Evolutionary conservation across 2,888 invertebrate genomes (phyloP).

Genomic region (Crocallis elinguaria): DNA sequence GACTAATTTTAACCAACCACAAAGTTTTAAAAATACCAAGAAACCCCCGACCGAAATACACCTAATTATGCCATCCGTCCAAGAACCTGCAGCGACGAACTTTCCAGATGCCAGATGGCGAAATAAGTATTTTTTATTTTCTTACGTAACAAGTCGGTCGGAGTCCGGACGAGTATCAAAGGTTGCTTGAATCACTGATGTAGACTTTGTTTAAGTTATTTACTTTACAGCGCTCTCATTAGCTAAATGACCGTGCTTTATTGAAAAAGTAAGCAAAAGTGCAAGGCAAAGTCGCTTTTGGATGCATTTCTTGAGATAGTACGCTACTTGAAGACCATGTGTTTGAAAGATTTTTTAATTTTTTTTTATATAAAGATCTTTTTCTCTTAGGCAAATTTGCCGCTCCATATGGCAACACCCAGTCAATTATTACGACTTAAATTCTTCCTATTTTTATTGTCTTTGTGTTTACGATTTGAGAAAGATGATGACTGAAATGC

Average conservation of each 20-base stretch:
- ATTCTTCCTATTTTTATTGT: too few relatives aligned
- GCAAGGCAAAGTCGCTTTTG: slow-evolving; percentile 15
- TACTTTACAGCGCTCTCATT: slow-evolving; percentile 77
- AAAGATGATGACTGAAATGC: too few relatives aligned
- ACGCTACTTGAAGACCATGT: background rate
- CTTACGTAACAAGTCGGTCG: slow-evolving; percentile 49
- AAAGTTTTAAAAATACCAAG: slow-evolving; percentile 1
- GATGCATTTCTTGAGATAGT: slow-evolving; percentile 23
- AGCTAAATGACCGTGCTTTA: slow-evolving; percentile 78
- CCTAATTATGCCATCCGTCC: slow-evolving; percentile 31
- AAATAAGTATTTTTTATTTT: slow-evolving; percentile 47
- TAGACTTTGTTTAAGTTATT: slow-evolving; percentile 77
- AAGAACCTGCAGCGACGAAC: slow-evolving; percentile 36
- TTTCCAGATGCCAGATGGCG: slow-evolving; percentile 42
- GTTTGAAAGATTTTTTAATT: background rate
- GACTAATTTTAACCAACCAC: slow-evolving; percentile 1
- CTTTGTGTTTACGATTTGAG: too few relatives aligned
- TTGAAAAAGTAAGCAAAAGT: slow-evolving; percentile 60
- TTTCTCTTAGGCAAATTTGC: too few relatives aligned
- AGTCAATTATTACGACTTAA: too few relatives aligned
- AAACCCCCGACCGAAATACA: slow-evolving; percentile 7
- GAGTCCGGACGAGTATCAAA: slow-evolving; percentile 62
- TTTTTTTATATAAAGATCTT: too few relatives aligned
- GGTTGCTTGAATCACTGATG: slow-evolving; percentile 63
- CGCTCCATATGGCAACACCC: too few relatives aligned